Base-by-base conservation (phyloP, 2,113 vertebrate species). In the Cisticola juncidis region DNA sequence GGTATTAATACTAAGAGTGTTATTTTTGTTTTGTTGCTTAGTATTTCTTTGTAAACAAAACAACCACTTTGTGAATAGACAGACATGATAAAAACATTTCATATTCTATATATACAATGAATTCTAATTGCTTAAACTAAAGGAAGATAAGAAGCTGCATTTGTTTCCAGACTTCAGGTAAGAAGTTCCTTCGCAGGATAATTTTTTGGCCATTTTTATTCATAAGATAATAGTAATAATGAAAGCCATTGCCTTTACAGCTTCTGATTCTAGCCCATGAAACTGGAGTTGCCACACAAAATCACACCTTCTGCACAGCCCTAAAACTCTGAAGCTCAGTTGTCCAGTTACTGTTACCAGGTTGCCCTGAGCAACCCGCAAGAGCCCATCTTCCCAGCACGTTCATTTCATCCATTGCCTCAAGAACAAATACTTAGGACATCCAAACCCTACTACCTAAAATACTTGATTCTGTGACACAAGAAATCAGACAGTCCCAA, bases 331-430 rank as follows among this genome's bases (percentile, higher is more conserved):
- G 29, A 38, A 1, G 1, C 10, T 47, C 11, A 5, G 28, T 45
- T 72, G 29, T 56, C 26, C 45, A 45, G 62, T 47, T 51, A 50
- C 29, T 47, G 26, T 47, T 24, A 64, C 10, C 29, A 71, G 17
- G 11, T 38, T 20, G 36, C 3, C 4, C 29, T 9, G 2, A 83
- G 28, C 21, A 57, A 48, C 11, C 11, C 2, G 2, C 10, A 82
- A 69, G 26, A 53, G 23, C 8, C 11, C 0, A 0, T 45, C 42
- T 60, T 48, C 79, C n/a, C 14, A 40, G 5, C 10, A 14, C 9
- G 4, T 23, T 79, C 10, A 45, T 40, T 90, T 44, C 25, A 48
- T 20, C 24, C 47, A 19, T 1, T 33, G 53, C 40, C 53, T 60
- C 15, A 56, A 29, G 21, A 79, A 69, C 3, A 33, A 81, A 9